Evolutionary conservation across 1,140 invertebrate genomes (phyloP).

Genomic region (Zaprionus ghesquierei): DNA sequence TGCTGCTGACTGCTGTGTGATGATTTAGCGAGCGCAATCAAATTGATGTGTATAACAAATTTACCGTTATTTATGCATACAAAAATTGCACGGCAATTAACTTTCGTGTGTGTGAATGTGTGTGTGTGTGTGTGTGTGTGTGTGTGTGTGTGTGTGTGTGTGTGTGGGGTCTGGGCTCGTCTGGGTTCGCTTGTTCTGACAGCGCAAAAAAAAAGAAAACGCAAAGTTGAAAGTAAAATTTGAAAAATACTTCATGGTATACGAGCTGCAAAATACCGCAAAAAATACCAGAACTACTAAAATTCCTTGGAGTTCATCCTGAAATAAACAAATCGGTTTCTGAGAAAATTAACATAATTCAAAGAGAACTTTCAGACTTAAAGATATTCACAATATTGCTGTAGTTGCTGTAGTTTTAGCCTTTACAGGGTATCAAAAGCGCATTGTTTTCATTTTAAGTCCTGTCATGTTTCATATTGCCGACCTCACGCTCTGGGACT

Average conservation of each 20-base stretch:
- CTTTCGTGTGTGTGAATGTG: conserved; percentile 42
- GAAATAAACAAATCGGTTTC: neutral
- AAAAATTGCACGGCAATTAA: conserved; percentile 81
- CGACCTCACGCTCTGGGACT: conserved; percentile 6
- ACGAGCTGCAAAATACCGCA: conserved; percentile 3
- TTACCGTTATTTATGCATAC: conserved; percentile 80
- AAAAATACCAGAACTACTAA: neutral
- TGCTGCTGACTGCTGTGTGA: conserved; percentile 34
- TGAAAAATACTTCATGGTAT: neutral
- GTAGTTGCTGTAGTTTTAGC: neutral
- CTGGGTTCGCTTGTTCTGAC: neutral
- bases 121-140: conserved; percentile 4
- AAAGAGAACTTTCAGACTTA: neutral
- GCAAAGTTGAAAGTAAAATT: neutral
- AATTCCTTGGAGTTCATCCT: neutral
- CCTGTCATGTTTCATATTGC: conserved; percentile 62
- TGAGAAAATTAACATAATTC: neutral
- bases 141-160: neutral
- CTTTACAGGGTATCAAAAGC: conserved; percentile 36
- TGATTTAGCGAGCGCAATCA: conserved; percentile 78
- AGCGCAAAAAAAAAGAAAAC: neutral
- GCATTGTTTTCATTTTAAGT: conserved; percentile 32
- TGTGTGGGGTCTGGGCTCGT: conserved; percentile 12
- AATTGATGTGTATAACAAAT: conserved; percentile 81
- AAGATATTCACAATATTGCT: neutral